Evolutionary conservation across 2,797 vertebrate genomes (phyloP).

Genomic region (Meda fulgida): DNA sequence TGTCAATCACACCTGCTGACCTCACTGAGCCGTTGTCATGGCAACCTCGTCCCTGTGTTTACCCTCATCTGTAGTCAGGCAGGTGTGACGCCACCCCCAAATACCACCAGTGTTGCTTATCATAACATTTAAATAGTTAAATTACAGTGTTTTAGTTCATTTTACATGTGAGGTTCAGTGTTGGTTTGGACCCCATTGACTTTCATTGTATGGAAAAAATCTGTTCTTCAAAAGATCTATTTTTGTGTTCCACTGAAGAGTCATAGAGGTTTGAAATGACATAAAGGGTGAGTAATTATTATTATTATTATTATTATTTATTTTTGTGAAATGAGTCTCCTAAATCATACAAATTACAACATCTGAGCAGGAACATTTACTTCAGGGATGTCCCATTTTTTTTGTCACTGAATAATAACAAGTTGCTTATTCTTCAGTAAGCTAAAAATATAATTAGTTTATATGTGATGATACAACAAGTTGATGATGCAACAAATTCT

Average conservation of each 20-base stretch:
- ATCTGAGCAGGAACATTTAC: neutral
- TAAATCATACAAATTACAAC: neutral
- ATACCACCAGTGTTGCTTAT: conserved; percentile 21
- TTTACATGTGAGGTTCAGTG: neutral
- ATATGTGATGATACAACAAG: neutral
- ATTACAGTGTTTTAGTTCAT: neutral
- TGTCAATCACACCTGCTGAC: conserved; percentile 71
- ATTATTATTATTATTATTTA: neutral
- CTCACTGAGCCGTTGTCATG: conserved; percentile 76
- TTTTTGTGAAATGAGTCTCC: neutral
- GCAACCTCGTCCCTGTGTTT: conserved; percentile 69
- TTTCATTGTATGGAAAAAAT: neutral
- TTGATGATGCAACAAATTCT: neutral
- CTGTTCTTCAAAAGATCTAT: neutral
- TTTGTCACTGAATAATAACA: neutral
- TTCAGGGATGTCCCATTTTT: neutral
- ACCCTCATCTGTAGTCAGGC: conserved; percentile 67
- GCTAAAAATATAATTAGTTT: neutral
- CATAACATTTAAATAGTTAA: conserved; percentile 40
- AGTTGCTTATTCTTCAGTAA: neutral
- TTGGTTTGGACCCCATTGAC: neutral
- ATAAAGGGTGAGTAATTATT: neutral
- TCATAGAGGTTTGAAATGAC: neutral
- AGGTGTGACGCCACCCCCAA: conserved; percentile 71
- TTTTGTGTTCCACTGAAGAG: neutral